phyloP scores from a whole-genome alignment of 2,113 vertebrate genomes.

The Salvelinus sp. region DNA sequence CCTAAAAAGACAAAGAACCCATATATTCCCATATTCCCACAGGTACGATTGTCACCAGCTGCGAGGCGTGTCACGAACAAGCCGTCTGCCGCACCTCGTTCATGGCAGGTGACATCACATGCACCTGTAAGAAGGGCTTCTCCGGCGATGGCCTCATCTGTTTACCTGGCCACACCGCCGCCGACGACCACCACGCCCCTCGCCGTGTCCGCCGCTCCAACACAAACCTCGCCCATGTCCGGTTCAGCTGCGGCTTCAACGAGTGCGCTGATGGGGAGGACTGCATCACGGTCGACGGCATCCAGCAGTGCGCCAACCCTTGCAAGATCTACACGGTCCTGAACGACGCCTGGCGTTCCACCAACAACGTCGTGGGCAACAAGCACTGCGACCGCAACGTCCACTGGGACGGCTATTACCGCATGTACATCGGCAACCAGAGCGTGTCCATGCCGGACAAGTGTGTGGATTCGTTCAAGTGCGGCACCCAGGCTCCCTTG shows the following conservation, averaged over 20 bases:
- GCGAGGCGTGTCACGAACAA: conserved; percentile 42
- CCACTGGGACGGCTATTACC: conserved; percentile 46
- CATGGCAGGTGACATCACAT: neutral
- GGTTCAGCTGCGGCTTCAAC: neutral
- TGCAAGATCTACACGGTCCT: conserved; percentile 37
- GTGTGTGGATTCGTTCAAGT: conserved; percentile 21
- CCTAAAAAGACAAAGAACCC: too few relatives aligned
- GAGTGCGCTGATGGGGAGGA: conserved; percentile 8
- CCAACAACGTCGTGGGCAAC: neutral
- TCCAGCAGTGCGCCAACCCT: conserved; percentile 27
- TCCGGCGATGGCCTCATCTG: conserved; percentile 59
- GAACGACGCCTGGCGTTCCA: conserved; percentile 34
- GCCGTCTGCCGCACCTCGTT: conserved; percentile 36
- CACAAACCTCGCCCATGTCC: conserved; percentile 1
- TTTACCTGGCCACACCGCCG: conserved; percentile 47
- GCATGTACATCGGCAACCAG: conserved; percentile 25
- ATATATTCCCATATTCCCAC: neutral
- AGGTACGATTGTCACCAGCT: conserved; percentile 42
- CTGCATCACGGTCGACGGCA: conserved; percentile 19
- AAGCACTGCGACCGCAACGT: conserved; percentile 17
- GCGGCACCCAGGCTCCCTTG: conserved; percentile 37
- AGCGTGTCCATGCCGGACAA: conserved; percentile 39
- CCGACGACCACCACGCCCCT: conserved; percentile 32
- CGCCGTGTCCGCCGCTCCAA: conserved; percentile 29
- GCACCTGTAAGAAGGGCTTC: conserved; percentile 61